Conservation (phyloP, 2,113 vertebrate genomes). For the Gallinago paraguaiae region DNA sequence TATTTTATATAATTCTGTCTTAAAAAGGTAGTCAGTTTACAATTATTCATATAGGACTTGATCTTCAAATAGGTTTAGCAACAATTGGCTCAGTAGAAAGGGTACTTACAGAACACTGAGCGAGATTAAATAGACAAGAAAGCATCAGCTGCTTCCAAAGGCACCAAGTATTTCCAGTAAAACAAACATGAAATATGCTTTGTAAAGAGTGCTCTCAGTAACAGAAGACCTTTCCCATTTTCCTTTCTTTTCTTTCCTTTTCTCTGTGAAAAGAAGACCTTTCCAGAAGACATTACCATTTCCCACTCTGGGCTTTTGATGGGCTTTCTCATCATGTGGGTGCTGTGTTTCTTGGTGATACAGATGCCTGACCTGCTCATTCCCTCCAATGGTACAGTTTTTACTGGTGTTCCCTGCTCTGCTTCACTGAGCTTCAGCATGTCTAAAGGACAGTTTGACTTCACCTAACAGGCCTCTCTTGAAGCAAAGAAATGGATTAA, state of each 20-base stretch:
- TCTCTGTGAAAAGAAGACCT: neutral
- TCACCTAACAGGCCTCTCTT: neutral
- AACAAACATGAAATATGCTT: neutral
- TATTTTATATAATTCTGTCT: neutral
- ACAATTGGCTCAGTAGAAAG: neutral
- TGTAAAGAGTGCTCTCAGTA: neutral
- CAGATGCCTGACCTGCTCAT: neutral
- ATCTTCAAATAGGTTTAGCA: neutral
- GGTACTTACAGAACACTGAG: neutral
- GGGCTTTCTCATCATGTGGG: accelerated
- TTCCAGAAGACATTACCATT: neutral
- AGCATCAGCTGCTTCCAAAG: neutral
- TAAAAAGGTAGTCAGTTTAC: neutral
- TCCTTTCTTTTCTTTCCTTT: no score
- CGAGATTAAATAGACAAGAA: neutral
- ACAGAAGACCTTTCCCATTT: neutral
- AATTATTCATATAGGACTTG: neutral
- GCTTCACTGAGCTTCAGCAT: neutral
- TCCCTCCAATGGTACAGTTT: neutral
- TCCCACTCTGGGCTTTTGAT: neutral
- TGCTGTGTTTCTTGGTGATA: neutral
- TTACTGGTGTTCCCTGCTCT: neutral
- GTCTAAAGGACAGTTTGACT: neutral
- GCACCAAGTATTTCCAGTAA: neutral
- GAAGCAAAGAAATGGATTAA: neutral